Base-by-base conservation (phyloP, 2,888 invertebrate genomes). In the Pardosa pseudoannulata region DNA sequence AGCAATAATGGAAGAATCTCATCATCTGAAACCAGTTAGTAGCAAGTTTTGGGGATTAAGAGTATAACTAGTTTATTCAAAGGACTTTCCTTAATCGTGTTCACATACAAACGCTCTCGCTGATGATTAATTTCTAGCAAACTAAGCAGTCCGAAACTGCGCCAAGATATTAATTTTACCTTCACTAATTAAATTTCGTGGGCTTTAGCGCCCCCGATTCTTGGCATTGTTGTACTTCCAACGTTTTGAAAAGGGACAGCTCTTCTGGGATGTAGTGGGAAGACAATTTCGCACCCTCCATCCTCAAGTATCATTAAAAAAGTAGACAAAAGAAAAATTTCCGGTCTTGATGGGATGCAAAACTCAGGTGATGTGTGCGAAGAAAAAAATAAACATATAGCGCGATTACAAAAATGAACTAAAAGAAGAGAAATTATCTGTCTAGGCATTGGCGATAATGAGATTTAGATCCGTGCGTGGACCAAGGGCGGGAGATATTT, bases 181-280 rank as follows among this genome's bases (percentile, higher is more conserved):
- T 50, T 32, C 78, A 83, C 73, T 83, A 83, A 83, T 83, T 83
- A 83, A 83, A 83, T 83, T 83, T 83, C 65, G 72, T 67, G 36
- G 41, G 56, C 65, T 82, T 71, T 82, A 70, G 68, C 71, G 50
- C 76, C 76, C 46, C 71, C 23, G 56, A 56, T 56, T 56, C 56
- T 56, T 36, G 68, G 65, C 73, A 81, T 81, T 81, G 74, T 76
- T 76, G 75, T 65, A 36, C 28, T 64, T 64, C 46, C 65, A 56
- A 46, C 67, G 65, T 65, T 73, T 78, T 73, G 64, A 56, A 73
- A 82, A 65, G 71, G 64, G 64, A 71, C 82, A 82, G 41, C 27
- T 78, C 82, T 75, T 78, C 64, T 50, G 27, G 7, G 36, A 62
- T 81, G 81, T 81, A 70, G 78, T 56, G 71, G 46, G 41, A 74